phyloP scores from a whole-genome alignment of 2,113 vertebrate species.

The Dipodomys ordii region DNA sequence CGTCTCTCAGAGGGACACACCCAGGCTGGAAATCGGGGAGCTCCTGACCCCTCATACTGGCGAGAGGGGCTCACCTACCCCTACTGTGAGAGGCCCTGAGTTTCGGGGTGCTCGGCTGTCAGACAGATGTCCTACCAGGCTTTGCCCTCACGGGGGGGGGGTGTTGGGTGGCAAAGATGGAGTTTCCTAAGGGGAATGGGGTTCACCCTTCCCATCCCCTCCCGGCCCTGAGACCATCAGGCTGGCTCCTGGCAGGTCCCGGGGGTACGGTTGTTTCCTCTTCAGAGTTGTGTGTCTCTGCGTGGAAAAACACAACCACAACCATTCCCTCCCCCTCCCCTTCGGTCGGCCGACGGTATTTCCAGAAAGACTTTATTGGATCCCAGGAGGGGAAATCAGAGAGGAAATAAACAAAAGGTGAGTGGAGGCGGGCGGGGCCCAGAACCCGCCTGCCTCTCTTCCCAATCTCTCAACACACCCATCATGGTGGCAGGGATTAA shows the following conservation, averaged over 20 bases:
- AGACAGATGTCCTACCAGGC: neutral
- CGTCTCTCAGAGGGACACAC: neutral
- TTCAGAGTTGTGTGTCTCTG: slow-evolving; percentile 8
- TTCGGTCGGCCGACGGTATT: slow-evolving; percentile 50
- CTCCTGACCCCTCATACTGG: neutral
- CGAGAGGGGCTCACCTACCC: too few species aligned
- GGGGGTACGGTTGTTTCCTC: neutral
- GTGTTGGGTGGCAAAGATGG: too few species aligned
- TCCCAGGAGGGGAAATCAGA: slow-evolving; percentile 30
- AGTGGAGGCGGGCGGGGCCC: neutral
- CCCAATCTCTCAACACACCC: too few species aligned
- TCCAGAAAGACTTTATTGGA: slow-evolving; percentile 55
- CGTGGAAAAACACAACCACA: slow-evolving; percentile 53
- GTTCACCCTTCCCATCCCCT: rapidly evolving
- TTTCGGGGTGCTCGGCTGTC: neutral
- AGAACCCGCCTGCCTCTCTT: too few species aligned
- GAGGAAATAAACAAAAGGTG: slow-evolving; percentile 59
- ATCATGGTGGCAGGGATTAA: too few species aligned
- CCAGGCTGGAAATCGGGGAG: neutral
- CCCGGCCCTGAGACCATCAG: neutral
- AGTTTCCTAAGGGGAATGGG: neutral
- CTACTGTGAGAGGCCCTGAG: neutral
- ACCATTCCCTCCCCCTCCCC: neutral
- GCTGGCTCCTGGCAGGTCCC: neutral
- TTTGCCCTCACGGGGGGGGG: neutral